Evolutionary conservation across 2,113 vertebrate genomes (phyloP).

Genomic region (Anarhynchus alexandrinus): DNA sequence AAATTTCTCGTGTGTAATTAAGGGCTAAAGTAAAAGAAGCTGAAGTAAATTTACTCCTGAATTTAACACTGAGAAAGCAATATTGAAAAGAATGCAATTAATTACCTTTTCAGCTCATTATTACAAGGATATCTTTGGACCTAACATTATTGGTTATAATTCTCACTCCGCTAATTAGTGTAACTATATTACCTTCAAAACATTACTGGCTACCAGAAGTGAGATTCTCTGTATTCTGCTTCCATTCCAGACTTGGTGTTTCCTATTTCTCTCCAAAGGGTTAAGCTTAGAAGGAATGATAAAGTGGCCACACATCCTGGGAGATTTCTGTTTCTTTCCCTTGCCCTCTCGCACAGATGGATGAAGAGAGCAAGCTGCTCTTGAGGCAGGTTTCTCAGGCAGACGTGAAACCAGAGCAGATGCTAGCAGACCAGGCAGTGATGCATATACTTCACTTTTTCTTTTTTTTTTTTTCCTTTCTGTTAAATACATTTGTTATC

Average conservation of each 20-base stretch:
- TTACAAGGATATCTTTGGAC: not conserved
- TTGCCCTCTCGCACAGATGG: not conserved
- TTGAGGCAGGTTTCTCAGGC: not conserved
- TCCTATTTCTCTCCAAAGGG: not conserved
- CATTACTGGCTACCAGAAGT: not conserved
- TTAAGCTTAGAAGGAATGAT: not conserved
- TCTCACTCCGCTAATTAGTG: not conserved
- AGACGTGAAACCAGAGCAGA: not conserved
- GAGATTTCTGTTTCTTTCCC: not conserved
- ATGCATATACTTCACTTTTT: not conserved
- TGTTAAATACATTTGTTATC: not conserved
- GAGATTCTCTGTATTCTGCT: not conserved
- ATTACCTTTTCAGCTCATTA: not conserved
- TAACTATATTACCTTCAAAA: not conserved
- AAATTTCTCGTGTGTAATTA: not conserved
- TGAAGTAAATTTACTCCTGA: not conserved
- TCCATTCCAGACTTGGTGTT: not conserved
- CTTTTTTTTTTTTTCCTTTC: not conserved
- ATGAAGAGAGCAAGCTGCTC: not conserved
- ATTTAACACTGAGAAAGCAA: not conserved
- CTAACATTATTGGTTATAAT: not conserved
- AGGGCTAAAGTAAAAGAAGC: not conserved
- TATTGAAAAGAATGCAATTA: not conserved
- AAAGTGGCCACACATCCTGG: not conserved
- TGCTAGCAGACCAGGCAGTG: not conserved